These are phyloP conservation scores for Thereva nobilitata DNA, from an alignment of 2,888 invertebrate genomes.

Conservation along the genomic window DNA sequence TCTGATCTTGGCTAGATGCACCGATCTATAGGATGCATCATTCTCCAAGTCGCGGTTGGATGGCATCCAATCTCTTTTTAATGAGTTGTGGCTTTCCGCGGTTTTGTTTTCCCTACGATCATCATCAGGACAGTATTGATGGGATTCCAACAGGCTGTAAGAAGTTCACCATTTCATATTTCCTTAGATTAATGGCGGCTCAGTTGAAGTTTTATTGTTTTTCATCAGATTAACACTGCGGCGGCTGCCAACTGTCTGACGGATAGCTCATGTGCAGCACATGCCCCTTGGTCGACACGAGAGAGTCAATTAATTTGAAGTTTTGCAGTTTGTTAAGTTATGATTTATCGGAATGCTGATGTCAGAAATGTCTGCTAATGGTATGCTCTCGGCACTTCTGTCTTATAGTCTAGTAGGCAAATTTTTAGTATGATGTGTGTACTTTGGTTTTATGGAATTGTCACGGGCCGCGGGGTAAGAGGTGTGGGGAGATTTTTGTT, in stretches of 20 bases:
- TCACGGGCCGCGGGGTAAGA: no score
- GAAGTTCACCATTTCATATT: constrained; percentile 33
- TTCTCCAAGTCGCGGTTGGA: constrained; percentile 10
- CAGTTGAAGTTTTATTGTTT: constrained; percentile 32
- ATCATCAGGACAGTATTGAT: constrained; percentile 20
- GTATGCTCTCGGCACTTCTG: constrained; percentile 29
- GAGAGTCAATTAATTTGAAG: constrained; percentile 33
- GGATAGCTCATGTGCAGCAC: constrained; percentile 3
- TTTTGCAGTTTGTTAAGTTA: constrained; percentile 35
- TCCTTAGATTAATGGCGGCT: constrained; percentile 33
- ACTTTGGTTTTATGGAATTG: no score
- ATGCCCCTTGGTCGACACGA: constrained; percentile 10
- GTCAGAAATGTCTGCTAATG: constrained; percentile 35
- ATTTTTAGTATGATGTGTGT: background rate
- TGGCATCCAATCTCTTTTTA: constrained; percentile 35
- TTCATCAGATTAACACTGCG: constrained; percentile 4
- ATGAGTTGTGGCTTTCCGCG: constrained; percentile 27
- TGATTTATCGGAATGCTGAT: constrained; percentile 33
- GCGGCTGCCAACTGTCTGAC: background rate
- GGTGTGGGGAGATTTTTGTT: no score
- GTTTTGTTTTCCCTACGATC: constrained; percentile 12
- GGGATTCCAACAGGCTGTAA: constrained; percentile 27
- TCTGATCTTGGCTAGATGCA: constrained; percentile 20
- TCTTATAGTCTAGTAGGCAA: constrained; percentile 10
- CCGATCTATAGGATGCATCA: constrained; percentile 3